These are phyloP conservation scores for Dermatemys mawii DNA, from an alignment of 2,113 vertebrate genomes.

Conservation along the genomic window DNA sequence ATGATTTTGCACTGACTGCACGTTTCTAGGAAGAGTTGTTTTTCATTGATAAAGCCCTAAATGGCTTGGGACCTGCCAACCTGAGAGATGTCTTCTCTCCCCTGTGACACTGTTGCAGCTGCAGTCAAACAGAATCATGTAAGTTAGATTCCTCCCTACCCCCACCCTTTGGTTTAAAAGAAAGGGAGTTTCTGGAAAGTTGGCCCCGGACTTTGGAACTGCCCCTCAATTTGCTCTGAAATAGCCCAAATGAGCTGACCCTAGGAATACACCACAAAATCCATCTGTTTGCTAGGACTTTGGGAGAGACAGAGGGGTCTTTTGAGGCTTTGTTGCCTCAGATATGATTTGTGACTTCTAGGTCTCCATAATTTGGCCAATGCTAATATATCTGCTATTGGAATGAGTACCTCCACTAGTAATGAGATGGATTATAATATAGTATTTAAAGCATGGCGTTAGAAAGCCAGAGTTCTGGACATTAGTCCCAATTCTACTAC, in stretches of 20 bases:
- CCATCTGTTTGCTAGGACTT: background rate
- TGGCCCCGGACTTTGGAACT: background rate
- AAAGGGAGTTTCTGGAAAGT: background rate
- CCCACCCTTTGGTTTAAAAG: background rate
- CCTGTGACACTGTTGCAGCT: background rate
- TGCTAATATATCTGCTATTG: background rate
- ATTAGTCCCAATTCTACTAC: background rate
- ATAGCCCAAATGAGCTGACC: background rate
- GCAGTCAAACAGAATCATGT: background rate
- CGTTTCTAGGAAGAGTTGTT: background rate
- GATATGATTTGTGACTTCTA: background rate
- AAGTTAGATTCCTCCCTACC: background rate
- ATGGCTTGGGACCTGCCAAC: background rate
- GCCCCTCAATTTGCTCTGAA: background rate
- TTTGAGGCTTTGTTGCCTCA: background rate
- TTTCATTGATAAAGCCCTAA: background rate
- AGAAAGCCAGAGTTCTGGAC: background rate
- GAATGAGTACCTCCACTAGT: background rate
- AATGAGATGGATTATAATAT: background rate
- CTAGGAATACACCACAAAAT: background rate
- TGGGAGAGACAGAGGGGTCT: background rate
- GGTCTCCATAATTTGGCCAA: background rate
- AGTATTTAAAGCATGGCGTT: background rate
- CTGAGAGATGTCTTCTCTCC: background rate
- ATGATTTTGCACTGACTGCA: background rate